Evolutionary conservation across 2,113 vertebrate genomes (phyloP), one percentile per base, ranked within the genome.

Genomic region (Apteryx owenii): DNA sequence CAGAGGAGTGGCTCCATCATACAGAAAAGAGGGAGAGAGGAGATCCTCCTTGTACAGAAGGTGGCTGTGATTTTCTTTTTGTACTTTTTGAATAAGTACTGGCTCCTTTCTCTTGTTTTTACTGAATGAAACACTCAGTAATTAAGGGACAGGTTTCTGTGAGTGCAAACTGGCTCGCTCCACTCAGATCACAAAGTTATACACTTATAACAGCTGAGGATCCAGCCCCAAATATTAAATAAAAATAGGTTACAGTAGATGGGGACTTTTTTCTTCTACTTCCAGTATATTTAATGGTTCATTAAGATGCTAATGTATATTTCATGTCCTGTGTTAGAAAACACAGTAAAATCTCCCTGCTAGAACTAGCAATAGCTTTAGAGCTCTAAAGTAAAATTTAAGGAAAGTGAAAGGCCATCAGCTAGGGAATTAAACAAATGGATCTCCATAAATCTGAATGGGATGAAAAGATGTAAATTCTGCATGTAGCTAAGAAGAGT

Each of bases 281-380:
- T 69, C 33, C 5, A 23, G 14, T n/a, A 42, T 72, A 92, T 85
- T 93, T 93, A 91, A 73, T 92, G 40, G 71, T 81, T 95, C 21
- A 81, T 88, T 83, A 85, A 56, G 25, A 53, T 73, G 18, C 46
- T 95, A 75, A 76, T 83, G 64, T 71, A 87, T 87, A 75, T 62
- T 81, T 91, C 92, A 90, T 87, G 12, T 75, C 58, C 44, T 54
- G 61, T 53, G 61, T 81, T 70, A 76, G 53, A 94, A 96, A 94
- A 83, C 36, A 38, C 36, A 38, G 36, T 38, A 38, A 38, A 38
- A 81, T 46, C 73, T 93, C 50, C 3, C 12, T 56, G 10, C 19
- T 83, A 79, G 28, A 83, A 69, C 18, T 66, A 16, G 31, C 28
- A 42, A 44, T 56, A 68, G 31, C 19, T 64, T 23, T 38, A 87